Conservation (phyloP, 2,888 invertebrate species). For the Noctua janthina region DNA sequence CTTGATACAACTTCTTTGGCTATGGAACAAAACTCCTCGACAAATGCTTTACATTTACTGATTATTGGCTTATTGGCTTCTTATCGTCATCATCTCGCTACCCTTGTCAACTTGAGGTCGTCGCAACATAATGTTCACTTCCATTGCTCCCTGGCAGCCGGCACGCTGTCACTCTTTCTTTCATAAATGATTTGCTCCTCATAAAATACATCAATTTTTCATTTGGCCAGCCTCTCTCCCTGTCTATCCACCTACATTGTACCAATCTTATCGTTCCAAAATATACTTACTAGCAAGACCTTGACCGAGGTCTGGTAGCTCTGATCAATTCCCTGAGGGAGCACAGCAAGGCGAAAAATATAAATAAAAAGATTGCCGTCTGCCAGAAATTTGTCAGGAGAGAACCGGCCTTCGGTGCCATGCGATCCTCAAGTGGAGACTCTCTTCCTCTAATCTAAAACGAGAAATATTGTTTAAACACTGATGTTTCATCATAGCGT, state of each 20-base stretch:
- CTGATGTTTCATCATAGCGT: background rate
- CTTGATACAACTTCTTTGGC: background rate
- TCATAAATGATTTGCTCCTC: background rate
- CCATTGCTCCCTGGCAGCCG: background rate
- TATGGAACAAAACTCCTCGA: background rate
- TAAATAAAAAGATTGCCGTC: slow-evolving; percentile 74
- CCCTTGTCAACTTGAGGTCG: background rate
- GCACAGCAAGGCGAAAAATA: slow-evolving; percentile 74
- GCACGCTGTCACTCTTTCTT: background rate
- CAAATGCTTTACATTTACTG: background rate
- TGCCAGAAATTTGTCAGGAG: slow-evolving; percentile 69
- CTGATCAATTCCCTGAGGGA: slow-evolving; percentile 72
- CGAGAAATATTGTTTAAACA: background rate
- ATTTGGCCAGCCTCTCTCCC: background rate
- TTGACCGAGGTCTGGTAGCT: slow-evolving; percentile 48
- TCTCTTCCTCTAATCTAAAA: slow-evolving; percentile 26
- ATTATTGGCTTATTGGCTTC: background rate
- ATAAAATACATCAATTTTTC: background rate
- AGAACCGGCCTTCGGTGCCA: background rate
- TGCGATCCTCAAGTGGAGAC: background rate
- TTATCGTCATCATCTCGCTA: background rate
- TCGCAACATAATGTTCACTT: background rate
- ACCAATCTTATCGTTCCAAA: background rate
- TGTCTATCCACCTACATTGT: background rate
- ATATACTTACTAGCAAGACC: slow-evolving; percentile 22